A percentile compares a stretch with the other conserved stretches of the same genome.
Conservation (phyloP, 2,113 vertebrate species). For the Pituophis catenifer region DNA sequence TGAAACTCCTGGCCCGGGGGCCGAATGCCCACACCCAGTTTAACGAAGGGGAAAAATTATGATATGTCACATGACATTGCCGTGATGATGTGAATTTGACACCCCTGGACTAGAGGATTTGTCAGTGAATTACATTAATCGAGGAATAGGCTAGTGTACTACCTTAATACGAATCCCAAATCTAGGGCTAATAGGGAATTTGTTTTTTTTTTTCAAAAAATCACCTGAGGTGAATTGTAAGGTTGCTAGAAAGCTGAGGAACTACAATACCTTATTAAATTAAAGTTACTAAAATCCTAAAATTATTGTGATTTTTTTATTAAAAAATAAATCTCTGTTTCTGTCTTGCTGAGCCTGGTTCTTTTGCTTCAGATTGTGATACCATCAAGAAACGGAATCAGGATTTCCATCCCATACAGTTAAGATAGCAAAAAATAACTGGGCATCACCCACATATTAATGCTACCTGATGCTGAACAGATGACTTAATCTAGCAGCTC, state of each 20-base stretch:
- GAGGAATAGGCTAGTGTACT: neutral
- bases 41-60: too few species aligned
- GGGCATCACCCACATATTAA: neutral
- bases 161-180: neutral
- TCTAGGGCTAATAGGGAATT: neutral
- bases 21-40: too few species aligned
- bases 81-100: too few species aligned
- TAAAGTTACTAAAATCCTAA: neutral
- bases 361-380: neutral
- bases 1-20: too few species aligned
- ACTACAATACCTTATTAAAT: neutral
- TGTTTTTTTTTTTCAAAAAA: neutral
- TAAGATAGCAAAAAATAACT: neutral
- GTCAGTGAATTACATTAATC: neutral
- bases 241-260: neutral
- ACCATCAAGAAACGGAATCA: neutral
- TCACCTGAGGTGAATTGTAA: neutral
- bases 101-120: neutral
- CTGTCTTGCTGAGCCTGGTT: neutral
- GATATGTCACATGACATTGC: too few species aligned
- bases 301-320: neutral
- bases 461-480: neutral
- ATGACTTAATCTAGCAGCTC: neutral
- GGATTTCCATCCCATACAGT: neutral
- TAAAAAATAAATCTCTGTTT: neutral